Evolutionary conservation across 2,888 invertebrate species (phyloP).

Genomic region (Drosophila acutilabella): DNA sequence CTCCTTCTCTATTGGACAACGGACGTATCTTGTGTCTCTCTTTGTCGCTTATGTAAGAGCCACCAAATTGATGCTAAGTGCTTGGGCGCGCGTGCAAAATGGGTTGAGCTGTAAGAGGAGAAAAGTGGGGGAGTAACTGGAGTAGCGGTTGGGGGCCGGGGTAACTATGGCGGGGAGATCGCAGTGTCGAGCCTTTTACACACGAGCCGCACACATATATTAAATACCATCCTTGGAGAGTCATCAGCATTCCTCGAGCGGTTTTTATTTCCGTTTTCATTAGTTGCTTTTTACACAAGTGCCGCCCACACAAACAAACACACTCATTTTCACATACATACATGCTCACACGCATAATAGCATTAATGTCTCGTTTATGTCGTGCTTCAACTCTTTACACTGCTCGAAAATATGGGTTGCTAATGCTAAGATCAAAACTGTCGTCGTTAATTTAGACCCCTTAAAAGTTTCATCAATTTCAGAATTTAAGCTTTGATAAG

Average conservation of each 20-base stretch:
- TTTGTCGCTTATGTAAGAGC: conserved; percentile 66
- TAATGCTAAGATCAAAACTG: background rate
- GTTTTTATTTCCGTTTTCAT: conserved; percentile 82
- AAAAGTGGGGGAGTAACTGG: background rate
- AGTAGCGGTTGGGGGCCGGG: background rate
- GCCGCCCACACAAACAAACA: conserved; percentile 58
- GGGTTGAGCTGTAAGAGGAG: conserved; percentile 57
- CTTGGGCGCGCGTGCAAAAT: conserved; percentile 78
- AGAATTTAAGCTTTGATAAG: too few relatives aligned
- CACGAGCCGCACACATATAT: conserved; percentile 68
- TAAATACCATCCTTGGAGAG: conserved; percentile 82
- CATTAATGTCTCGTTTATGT: conserved; percentile 78
- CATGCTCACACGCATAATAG: conserved; percentile 64
- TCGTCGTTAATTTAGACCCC: too few relatives aligned
- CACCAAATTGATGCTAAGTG: conserved; percentile 79
- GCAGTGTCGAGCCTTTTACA: conserved; percentile 62
- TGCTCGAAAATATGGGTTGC: background rate
- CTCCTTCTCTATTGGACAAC: background rate
- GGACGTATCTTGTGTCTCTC: conserved; percentile 33
- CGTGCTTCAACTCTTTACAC: conserved; percentile 20
- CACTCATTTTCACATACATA: conserved; percentile 22
- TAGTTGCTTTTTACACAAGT: conserved; percentile 81
- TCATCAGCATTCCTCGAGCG: conserved; percentile 81
- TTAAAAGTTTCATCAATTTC: too few relatives aligned
- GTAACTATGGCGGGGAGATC: conserved; percentile 7